Conservation (phyloP, 2,888 invertebrate species). For the Crepidodera aurea region DNA sequence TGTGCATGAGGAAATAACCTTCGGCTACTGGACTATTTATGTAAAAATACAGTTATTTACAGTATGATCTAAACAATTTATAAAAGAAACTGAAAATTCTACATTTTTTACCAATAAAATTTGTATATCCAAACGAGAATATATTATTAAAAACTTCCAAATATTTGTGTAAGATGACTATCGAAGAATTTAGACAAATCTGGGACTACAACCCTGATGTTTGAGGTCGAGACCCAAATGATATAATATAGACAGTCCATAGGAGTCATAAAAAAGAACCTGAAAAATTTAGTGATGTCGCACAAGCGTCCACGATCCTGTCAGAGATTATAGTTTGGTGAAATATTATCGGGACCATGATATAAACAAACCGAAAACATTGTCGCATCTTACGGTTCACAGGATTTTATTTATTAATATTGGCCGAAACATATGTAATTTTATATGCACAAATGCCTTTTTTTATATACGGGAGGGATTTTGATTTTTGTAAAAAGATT, state of each 20-base stretch:
- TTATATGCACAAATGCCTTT: conserved; percentile 37
- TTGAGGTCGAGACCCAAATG: conserved; percentile 20
- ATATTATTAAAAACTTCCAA: neutral
- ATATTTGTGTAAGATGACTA: conserved; percentile 22
- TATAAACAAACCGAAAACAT: conserved; percentile 53
- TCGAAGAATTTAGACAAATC: conserved; percentile 34
- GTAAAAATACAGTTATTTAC: too few species aligned
- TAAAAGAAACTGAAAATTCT: too few species aligned
- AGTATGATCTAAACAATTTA: too few species aligned
- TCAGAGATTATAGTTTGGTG: conserved; percentile 50
- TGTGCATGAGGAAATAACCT: too few species aligned
- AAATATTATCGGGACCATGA: conserved; percentile 51
- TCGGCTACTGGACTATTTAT: too few species aligned
- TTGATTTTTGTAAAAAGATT: too few species aligned
- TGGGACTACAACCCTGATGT: conserved; percentile 29
- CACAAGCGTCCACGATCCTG: conserved; percentile 51
- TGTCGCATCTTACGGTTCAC: conserved; percentile 49
- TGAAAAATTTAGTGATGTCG: conserved; percentile 54
- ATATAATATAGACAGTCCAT: conserved; percentile 41
- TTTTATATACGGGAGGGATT: too few species aligned
- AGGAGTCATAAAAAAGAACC: conserved; percentile 34
- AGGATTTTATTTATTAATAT: conserved; percentile 54
- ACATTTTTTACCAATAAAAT: too few species aligned
- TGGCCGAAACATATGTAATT: conserved; percentile 46
- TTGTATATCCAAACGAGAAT: too few species aligned